Percentiles rank a stretch among this genome's conserved stretches.
phyloP scores from a whole-genome alignment of 1,140 invertebrate species.

The Hestina assimilis region DNA sequence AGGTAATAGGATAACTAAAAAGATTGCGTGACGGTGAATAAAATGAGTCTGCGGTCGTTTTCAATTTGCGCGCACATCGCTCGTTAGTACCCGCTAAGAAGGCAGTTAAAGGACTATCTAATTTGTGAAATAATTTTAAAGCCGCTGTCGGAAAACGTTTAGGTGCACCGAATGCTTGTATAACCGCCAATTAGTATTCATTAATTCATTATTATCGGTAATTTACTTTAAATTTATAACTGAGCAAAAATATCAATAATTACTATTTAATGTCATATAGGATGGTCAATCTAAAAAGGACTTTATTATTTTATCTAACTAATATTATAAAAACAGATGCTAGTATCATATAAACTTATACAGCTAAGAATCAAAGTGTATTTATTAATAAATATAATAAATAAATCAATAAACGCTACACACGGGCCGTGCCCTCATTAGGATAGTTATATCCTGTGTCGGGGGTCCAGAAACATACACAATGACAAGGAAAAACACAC shows the following conservation, averaged over 20 bases:
- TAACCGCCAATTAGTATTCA: conserved; percentile 13
- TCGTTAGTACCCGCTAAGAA: conserved; percentile 45
- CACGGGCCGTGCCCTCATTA: too few species aligned
- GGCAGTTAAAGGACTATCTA: conserved; percentile 30
- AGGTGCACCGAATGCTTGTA: conserved; percentile 2
- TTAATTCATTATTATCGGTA: neutral
- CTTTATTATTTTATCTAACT: too few species aligned
- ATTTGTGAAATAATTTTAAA: conserved; percentile 34
- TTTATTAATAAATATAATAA: too few species aligned
- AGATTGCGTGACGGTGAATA: conserved; percentile 58
- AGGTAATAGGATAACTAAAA: conserved; percentile 39
- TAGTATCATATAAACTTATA: too few species aligned
- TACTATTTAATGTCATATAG: neutral
- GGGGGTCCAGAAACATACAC: too few species aligned
- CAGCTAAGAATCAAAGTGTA: too few species aligned
- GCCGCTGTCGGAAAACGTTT: conserved; percentile 9
- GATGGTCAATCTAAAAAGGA: too few species aligned
- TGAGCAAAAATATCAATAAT: neutral
- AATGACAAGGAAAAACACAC: too few species aligned
- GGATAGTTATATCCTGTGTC: too few species aligned
- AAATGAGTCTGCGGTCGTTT: conserved; percentile 60
- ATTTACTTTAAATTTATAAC: neutral
- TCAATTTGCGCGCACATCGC: conserved; percentile 59
- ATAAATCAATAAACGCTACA: too few species aligned
- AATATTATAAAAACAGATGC: too few species aligned